Percentiles rank a stretch among this genome's conserved stretches.
These are phyloP conservation scores for Physocephala rufipes DNA, from an alignment of 2,888 invertebrate species.

Conservation along the genomic window DNA sequence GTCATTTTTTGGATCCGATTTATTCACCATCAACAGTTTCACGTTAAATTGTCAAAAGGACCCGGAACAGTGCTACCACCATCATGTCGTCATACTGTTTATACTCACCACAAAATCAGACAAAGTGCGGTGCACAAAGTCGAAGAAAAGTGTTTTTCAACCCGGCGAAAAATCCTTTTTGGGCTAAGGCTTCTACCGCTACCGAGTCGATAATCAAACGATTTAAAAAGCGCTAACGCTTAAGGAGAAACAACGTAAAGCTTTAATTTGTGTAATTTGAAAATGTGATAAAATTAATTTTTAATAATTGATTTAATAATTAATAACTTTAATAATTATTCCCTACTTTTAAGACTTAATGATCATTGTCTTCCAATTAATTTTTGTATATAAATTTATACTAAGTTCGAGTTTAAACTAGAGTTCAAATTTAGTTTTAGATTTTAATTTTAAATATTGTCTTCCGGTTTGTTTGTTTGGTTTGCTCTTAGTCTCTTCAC, in stretches of 20 bases:
- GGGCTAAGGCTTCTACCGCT: constrained; percentile 25
- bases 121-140: background rate
- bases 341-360: background rate
- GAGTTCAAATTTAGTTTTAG: constrained; percentile 37
- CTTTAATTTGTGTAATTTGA: constrained; percentile 17
- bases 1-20: background rate
- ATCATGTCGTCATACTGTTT: background rate
- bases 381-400: constrained; percentile 1
- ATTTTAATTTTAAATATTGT: constrained; percentile 49
- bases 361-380: constrained; percentile 41
- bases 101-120: background rate
- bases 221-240: background rate
- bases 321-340: background rate
- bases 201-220: background rate
- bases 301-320: constrained; percentile 11
- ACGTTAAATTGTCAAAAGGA: background rate
- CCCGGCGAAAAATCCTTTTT: constrained; percentile 40
- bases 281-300: constrained; percentile 28
- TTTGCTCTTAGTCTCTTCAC: constrained; percentile 45
- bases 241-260: constrained; percentile 4
- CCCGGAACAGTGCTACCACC: background rate
- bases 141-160: constrained; percentile 42
- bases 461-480: constrained; percentile 58
- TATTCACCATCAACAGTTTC: background rate
- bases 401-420: background rate